Conservation (phyloP, 2,113 vertebrate species). For the Nanorana parkeri region DNA sequence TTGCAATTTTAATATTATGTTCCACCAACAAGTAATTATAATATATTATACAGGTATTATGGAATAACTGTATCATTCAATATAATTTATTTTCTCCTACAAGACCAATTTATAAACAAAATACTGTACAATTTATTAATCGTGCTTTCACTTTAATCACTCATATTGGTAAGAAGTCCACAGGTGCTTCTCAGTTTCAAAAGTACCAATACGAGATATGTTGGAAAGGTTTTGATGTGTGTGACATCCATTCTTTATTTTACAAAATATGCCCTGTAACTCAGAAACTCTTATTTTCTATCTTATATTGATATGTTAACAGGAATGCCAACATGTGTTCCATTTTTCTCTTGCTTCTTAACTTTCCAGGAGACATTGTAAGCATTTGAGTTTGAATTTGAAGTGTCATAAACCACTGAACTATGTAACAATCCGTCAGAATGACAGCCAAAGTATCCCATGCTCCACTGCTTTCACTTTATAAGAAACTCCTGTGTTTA, state of each 20-base stretch:
- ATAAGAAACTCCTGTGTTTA: constrained; percentile 47
- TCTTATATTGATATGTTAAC: constrained; percentile 31
- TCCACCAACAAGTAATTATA: too few species aligned
- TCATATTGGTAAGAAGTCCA: background rate
- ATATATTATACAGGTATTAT: too few species aligned
- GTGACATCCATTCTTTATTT: constrained; percentile 16
- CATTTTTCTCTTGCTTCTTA: constrained; percentile 16
- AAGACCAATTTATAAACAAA: too few species aligned
- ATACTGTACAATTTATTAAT: too few species aligned
- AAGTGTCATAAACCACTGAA: constrained; percentile 36
- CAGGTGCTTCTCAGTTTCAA: background rate
- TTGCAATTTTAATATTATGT: too few species aligned
- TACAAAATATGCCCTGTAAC: background rate
- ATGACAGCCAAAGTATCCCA: constrained; percentile 31
- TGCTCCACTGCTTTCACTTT: constrained; percentile 26
- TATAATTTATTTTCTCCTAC: too few species aligned
- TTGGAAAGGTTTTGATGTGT: background rate
- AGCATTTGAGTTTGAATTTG: constrained; percentile 28
- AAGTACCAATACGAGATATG: background rate
- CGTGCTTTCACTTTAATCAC: background rate
- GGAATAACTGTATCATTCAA: too few species aligned
- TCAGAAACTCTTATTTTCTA: constrained; percentile 3
- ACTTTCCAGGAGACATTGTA: constrained; percentile 29
- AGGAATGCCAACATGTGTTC: constrained; percentile 26
- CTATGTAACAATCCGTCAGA: constrained; percentile 43